Conservation (phyloP, 2,113 vertebrate species). For the Otolemur garnettii region DNA sequence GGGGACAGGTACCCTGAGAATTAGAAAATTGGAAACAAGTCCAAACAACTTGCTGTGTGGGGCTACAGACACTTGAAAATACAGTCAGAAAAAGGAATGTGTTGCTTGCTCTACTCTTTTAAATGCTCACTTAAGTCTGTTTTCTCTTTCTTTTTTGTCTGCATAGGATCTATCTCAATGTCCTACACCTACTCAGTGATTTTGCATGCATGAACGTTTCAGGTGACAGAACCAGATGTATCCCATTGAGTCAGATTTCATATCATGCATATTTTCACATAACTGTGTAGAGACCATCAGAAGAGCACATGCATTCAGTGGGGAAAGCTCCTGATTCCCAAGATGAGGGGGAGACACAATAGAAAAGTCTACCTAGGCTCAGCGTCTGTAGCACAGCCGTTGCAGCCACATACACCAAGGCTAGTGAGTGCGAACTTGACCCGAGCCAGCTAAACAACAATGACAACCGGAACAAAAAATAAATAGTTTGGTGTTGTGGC, state of each 20-base stretch:
- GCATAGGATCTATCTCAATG: background rate
- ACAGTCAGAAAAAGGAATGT: background rate
- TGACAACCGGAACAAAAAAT: too few species aligned
- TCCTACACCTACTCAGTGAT: background rate
- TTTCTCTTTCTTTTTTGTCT: background rate
- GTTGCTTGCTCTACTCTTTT: background rate
- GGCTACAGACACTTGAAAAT: background rate
- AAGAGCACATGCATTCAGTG: background rate
- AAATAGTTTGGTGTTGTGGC: too few species aligned
- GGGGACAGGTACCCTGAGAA: background rate
- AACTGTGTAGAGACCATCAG: background rate
- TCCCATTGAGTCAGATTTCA: background rate
- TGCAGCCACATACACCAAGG: too few species aligned
- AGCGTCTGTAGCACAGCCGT: too few species aligned
- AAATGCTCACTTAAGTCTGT: background rate
- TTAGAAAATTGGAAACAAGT: constrained; percentile 15
- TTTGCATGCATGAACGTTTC: background rate
- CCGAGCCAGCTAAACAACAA: too few species aligned
- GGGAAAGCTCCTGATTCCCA: background rate
- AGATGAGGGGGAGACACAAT: background rate
- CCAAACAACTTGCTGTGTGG: background rate
- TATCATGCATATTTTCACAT: background rate
- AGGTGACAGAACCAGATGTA: background rate
- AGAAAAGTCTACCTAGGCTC: background rate
- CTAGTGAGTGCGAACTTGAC: too few species aligned